A percentile compares a stretch with the other conserved stretches of the same genome.
phyloP scores from a whole-genome alignment of 2,888 invertebrate species.

The Notocelia uddmanniana region DNA sequence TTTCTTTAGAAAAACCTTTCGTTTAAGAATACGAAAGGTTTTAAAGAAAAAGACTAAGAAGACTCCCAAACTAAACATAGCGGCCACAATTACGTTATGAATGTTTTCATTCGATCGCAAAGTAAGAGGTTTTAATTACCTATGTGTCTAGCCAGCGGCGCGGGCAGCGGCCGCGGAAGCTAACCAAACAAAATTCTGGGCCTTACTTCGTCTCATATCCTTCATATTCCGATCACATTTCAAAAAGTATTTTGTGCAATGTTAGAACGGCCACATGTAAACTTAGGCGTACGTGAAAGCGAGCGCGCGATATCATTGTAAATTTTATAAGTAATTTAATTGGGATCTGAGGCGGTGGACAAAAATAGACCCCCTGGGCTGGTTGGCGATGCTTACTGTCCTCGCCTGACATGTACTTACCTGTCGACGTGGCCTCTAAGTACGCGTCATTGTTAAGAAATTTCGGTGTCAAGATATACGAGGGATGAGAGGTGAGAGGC shows the following conservation, averaged over 20 bases:
- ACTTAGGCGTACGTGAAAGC: neutral
- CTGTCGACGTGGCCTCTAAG: neutral
- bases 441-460: no score
- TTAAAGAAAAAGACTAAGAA: no score
- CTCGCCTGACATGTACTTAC: neutral
- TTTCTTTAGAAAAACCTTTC: no score
- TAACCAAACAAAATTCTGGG: slow-evolving; percentile 33
- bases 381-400: neutral
- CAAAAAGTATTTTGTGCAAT: neutral
- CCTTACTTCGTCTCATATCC: neutral
- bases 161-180: slow-evolving; percentile 29
- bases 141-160: slow-evolving; percentile 1
- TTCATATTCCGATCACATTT: neutral
- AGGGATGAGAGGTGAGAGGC: neutral
- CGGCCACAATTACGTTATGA: slow-evolving; percentile 22
- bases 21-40: no score
- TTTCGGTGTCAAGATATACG: neutral
- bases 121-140: slow-evolving; percentile 42
- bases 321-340: neutral
- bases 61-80: slow-evolving; percentile 5
- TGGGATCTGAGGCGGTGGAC: neutral
- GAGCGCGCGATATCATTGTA: neutral
- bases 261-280: neutral
- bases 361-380: neutral
- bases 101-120: slow-evolving; percentile 30